phyloP scores from a whole-genome alignment of 2,888 invertebrate species.

The Pantelozetes paolii region DNA sequence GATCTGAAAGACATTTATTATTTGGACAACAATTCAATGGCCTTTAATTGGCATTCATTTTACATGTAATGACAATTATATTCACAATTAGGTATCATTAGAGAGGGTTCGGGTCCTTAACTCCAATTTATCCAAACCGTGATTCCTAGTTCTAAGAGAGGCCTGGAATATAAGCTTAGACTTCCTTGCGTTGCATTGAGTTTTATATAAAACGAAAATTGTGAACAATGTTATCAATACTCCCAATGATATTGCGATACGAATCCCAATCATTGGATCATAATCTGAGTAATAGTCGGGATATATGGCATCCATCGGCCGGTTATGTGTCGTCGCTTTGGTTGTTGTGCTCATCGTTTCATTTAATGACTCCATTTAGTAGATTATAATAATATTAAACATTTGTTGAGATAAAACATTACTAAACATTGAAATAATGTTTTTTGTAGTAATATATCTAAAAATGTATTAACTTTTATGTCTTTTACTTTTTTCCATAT shows the following conservation, averaged over 20 bases:
- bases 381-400: slow-evolving; percentile 32
- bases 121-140: slow-evolving; percentile 18
- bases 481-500: slow-evolving; percentile 4
- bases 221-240: slow-evolving; percentile 40
- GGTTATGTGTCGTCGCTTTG: not conserved
- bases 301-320: not conserved
- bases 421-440: slow-evolving; percentile 20
- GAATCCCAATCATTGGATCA: slow-evolving; percentile 43
- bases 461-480: slow-evolving; percentile 36
- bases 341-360: not conserved
- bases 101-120: slow-evolving; percentile 14
- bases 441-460: not conserved
- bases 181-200: slow-evolving; percentile 39
- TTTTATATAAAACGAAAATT: slow-evolving; percentile 41
- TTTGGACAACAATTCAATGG: slow-evolving; percentile 28
- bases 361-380: slow-evolving; percentile 33
- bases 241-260: slow-evolving; percentile 41
- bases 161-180: slow-evolving; percentile 49
- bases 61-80: not conserved
- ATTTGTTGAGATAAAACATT: not conserved
- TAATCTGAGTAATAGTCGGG: slow-evolving; percentile 41
- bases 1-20: not conserved
- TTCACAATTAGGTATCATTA: not conserved
- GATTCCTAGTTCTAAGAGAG: not conserved
- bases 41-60: not conserved